phyloP scores from a whole-genome alignment of 30 jellyfish, hydroid and myxozoan species.

The Chrysaora quinquecirrha region DNA sequence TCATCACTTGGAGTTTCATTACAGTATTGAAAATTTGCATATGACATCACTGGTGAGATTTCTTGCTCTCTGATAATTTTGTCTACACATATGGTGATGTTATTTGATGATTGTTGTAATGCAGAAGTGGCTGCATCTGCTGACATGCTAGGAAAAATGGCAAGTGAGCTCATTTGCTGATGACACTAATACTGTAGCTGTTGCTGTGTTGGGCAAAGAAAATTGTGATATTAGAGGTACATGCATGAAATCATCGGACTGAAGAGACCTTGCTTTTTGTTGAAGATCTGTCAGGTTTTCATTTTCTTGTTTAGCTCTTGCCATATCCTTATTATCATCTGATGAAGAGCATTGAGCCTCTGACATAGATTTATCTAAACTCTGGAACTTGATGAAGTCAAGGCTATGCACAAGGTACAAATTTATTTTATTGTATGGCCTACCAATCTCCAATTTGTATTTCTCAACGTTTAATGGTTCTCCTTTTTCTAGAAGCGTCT shows the following conservation, averaged over 20 bases:
- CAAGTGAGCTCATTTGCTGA: too few species aligned
- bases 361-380: background rate
- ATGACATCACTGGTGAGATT: background rate
- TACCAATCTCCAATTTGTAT: background rate
- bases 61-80: conserved; percentile 19
- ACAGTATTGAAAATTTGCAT: background rate
- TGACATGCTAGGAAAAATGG: too few species aligned
- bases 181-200: too few species aligned
- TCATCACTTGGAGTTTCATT: background rate
- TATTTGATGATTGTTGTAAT: too few species aligned
- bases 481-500: background rate
- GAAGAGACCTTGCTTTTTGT: background rate
- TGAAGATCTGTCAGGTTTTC: background rate
- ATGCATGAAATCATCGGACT: conserved; percentile 6
- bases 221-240: too few species aligned
- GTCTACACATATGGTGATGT: too few species aligned
- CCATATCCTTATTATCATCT: background rate
- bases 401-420: background rate
- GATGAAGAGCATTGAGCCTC: background rate
- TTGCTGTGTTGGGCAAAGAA: too few species aligned
- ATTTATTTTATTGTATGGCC: background rate
- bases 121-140: too few species aligned
- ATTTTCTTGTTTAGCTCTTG: background rate
- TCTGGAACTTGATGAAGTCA: background rate
- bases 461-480: background rate